Evolutionary conservation across 2,888 invertebrate genomes (phyloP), one percentile per base, ranked within the genome.

Genomic region (Anticlea derivata): DNA sequence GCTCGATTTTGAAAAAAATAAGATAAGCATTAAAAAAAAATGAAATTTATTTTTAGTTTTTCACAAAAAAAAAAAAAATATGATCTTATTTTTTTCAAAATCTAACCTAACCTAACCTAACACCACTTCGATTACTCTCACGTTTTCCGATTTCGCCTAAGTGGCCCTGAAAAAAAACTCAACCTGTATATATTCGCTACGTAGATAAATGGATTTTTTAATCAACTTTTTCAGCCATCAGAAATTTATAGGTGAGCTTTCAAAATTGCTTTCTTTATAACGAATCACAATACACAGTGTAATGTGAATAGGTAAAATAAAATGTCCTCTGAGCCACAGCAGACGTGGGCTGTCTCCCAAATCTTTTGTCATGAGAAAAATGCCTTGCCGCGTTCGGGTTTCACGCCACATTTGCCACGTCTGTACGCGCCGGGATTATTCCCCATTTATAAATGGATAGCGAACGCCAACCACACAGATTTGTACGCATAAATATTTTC

Each of bases 381-480:
- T 83, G 81, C 75, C 77, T 66, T 71, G 68, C 65, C 76, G 77
- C 80, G 78, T 77, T 79, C 66, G 77, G 81, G 81, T 78, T 81
- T 85, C 83, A 86, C 86, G 82, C 70, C 80, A 86, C 87, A 85
- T 88, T 88, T 81, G 75, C 76, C 75, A 73, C 67, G 75, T 73
- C 80, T 80, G 78, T 81, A 74, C 79, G 71, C 71, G 71, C 71
- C 55, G 70, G 79, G 79, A 82, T 84, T 84, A 83, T 80, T 80
- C 80, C 73, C 75, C 78, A 78, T 84, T 83, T 85, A 83, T 83
- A 85, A 86, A 85, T 84, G 85, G 80, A 83, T 81, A 78, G 71
- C 74, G 70, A 67, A 77, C 68, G 75, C 74, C 70, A 75, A 70
- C 68, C 75, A 73, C 77, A 77, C 73, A 78, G 77, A 80, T 83